Percentiles rank a stretch among this genome's conserved stretches.
Conservation (phyloP, 1,140 invertebrate genomes). For the Atta colombica region DNA sequence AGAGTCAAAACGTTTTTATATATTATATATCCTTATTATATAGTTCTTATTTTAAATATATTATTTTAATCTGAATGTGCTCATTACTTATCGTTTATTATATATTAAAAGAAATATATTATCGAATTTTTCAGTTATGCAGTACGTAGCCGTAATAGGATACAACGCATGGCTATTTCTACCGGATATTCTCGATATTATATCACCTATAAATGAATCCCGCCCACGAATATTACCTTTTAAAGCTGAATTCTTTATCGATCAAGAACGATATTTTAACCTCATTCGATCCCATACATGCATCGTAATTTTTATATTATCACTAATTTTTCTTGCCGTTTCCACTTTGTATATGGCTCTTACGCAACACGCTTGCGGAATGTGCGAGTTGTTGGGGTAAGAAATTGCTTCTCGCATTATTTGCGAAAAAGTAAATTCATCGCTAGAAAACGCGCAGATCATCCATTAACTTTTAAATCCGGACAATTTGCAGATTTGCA, state of each 20-base stretch:
- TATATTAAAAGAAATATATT: neutral
- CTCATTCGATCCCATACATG: neutral
- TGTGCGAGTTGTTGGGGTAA: constrained; percentile 36
- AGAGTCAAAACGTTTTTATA: too few relatives aligned
- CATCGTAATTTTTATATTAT: neutral
- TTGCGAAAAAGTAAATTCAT: constrained; percentile 6
- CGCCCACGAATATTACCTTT: neutral
- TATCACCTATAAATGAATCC: constrained; percentile 33
- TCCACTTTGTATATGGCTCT: neutral
- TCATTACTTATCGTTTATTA: too few relatives aligned
- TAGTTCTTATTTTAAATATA: too few relatives aligned
- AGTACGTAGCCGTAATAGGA: neutral
- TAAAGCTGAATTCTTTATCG: neutral
- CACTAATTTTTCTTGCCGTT: neutral
- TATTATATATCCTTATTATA: too few relatives aligned
- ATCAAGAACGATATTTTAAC: neutral
- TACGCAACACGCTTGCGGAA: constrained; percentile 24
- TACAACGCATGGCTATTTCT: neutral
- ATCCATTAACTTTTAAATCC: neutral
- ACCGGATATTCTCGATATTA: constrained; percentile 16
- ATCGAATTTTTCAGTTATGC: constrained; percentile 6
- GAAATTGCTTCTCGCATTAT: neutral
- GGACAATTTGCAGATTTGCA: neutral
- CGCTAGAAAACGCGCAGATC: neutral
- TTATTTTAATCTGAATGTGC: too few relatives aligned